These are phyloP conservation scores for Craseonycteris thonglongyai DNA, from an alignment of 2,113 vertebrate genomes.

Conservation along the genomic window DNA sequence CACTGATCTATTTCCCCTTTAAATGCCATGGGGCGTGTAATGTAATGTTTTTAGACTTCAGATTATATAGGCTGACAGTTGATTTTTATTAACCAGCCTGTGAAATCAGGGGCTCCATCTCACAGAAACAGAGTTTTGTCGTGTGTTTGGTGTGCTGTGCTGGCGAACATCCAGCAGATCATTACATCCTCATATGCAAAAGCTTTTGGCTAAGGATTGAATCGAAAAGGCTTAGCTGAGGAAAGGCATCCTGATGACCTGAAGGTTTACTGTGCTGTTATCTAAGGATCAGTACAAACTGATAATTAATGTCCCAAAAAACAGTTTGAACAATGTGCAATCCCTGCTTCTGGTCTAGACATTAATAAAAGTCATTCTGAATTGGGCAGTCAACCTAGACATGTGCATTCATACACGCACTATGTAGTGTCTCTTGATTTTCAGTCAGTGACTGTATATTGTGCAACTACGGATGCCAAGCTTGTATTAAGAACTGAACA, in stretches of 20 bases:
- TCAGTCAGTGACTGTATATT: background rate
- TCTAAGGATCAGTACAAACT: background rate
- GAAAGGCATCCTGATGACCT: background rate
- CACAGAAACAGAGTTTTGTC: background rate
- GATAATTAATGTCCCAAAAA: background rate
- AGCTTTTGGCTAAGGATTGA: background rate
- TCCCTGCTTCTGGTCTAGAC: background rate
- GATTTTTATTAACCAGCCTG: background rate
- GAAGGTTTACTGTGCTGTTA: background rate
- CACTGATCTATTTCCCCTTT: background rate
- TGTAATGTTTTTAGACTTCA: background rate
- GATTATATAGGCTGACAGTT: background rate
- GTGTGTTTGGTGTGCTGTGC: background rate
- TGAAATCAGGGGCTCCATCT: background rate
- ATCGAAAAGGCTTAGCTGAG: background rate
- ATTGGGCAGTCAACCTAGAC: background rate
- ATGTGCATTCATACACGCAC: background rate
- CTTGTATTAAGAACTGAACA: background rate
- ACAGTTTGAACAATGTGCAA: background rate
- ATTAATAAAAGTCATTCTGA: background rate
- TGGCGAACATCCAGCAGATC: background rate
- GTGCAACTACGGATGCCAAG: background rate
- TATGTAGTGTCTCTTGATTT: background rate
- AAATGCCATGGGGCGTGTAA: background rate
- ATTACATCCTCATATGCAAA: background rate